Base-by-base conservation (phyloP, 2,113 vertebrate species). In the Tiliqua scincoides region DNA sequence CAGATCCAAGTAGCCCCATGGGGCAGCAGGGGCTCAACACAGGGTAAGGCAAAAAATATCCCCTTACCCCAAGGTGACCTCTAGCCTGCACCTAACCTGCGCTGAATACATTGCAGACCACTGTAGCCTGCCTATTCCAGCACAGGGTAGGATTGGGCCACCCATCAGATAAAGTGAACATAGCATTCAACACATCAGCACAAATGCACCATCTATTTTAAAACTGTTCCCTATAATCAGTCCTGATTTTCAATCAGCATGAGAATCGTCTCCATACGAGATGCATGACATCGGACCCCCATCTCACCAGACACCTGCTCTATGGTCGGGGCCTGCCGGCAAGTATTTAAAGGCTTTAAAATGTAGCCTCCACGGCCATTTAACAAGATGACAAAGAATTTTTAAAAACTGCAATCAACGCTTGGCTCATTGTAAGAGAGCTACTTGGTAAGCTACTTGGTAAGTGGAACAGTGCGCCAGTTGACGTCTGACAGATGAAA, bases 401-500 rank as follows among this genome's bases (percentile, higher is more conserved):
- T n/a, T n/a, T 6, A 15, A 30, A 75, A 87, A 91, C 6, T 65
- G 27, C 37, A 85, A 1, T 25, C 52, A 76, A 85, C 59, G n/a
- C 80, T 87, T 75, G 6, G 9, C 21, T 83, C 18, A 73, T 70
- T 71, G 73, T 90, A 85, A 68, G 89, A 76, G 1, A 17, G 1
- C 8, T 27, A 10, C 87, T 10, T 35, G 70, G 32, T 74, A 87
- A 57, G 54, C 10, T n/a, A n/a, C n/a, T n/a, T n/a, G n/a, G n/a
- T n/a, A n/a, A 89, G 59, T 30, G 71, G 52, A 32, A 57, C 27
- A 48, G 43, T 63, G n/a, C 23, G 79, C 40, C 81, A 25, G 48
- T 18, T 89, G 77, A 93, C 30, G 15, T 9, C 89, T 88, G 68
- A 85, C 62, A 88, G 78, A 59, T 79, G 20, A 92, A 89, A 88